phyloP scores from a whole-genome alignment of 1,140 invertebrate genomes.

The Linepithema humile region DNA sequence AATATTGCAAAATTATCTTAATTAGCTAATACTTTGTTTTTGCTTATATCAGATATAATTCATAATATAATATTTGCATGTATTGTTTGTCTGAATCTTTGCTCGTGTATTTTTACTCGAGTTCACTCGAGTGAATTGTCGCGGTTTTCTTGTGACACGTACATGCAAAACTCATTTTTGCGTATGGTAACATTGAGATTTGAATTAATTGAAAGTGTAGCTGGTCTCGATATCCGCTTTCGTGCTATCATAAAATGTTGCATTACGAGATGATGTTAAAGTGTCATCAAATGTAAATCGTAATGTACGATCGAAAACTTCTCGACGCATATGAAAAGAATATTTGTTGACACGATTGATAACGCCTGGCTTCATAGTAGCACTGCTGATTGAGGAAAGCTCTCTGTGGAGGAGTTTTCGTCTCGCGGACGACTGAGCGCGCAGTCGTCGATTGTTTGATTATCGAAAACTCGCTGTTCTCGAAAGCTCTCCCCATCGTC shows the following conservation, averaged over 20 bases:
- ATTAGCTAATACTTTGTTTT: background rate
- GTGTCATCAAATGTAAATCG: background rate
- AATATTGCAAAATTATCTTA: background rate
- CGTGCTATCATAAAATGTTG: background rate
- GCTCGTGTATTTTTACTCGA: background rate
- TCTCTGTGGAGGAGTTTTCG: background rate
- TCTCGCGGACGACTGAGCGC: background rate
- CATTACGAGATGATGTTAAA: background rate
- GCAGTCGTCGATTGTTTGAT: constrained; percentile 26
- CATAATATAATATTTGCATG: background rate
- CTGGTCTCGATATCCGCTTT: background rate
- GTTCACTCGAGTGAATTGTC: background rate
- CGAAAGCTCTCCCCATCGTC: background rate
- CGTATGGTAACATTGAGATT: background rate
- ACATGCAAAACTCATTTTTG: background rate
- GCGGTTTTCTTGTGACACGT: background rate
- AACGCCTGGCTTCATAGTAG: constrained; percentile 6
- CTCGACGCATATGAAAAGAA: background rate
- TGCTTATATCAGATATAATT: background rate
- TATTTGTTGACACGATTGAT: constrained; percentile 17
- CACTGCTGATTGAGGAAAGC: constrained; percentile 2
- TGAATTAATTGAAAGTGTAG: background rate
- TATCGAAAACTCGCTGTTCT: constrained; percentile 9
- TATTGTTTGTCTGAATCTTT: background rate
- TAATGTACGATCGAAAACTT: background rate